Evolutionary conservation across 2,888 invertebrate genomes (phyloP).

Genomic region (Cerastis leucographa): DNA sequence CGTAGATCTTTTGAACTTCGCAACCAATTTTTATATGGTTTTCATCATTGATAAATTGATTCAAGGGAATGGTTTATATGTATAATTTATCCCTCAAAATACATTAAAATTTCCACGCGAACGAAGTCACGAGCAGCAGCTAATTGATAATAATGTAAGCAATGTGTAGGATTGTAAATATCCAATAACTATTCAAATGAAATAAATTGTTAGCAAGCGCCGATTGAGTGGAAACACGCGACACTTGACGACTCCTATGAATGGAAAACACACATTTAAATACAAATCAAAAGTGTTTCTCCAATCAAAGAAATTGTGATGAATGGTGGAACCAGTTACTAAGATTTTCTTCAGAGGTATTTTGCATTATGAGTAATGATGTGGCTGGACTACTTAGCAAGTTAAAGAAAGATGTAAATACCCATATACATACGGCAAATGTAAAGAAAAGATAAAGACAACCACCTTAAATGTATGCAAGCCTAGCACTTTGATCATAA

Average conservation of each 20-base stretch:
- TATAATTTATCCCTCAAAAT: no score
- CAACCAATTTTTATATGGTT: no score
- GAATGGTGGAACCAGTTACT: constrained; percentile 11
- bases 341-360: constrained; percentile 42
- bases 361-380: constrained; percentile 45
- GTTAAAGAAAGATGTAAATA: not conserved
- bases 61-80: no score
- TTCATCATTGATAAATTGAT: no score
- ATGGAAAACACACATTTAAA: constrained; percentile 44
- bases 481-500: no score
- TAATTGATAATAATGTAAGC: not conserved
- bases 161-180: not conserved
- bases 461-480: no score
- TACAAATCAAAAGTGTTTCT: constrained; percentile 41
- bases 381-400: not conserved
- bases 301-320: constrained; percentile 45
- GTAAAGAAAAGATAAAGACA: not conserved
- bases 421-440: not conserved
- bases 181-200: constrained; percentile 20
- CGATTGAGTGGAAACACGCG: constrained; percentile 15
- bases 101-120: no score
- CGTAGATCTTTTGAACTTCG: no score
- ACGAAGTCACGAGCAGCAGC: no score
- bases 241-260: constrained; percentile 13
- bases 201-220: constrained; percentile 11